A percentile compares a stretch with the other conserved stretches of the same genome.
Conservation (phyloP, 2,888 invertebrate species). For the Mythimna vitellina region DNA sequence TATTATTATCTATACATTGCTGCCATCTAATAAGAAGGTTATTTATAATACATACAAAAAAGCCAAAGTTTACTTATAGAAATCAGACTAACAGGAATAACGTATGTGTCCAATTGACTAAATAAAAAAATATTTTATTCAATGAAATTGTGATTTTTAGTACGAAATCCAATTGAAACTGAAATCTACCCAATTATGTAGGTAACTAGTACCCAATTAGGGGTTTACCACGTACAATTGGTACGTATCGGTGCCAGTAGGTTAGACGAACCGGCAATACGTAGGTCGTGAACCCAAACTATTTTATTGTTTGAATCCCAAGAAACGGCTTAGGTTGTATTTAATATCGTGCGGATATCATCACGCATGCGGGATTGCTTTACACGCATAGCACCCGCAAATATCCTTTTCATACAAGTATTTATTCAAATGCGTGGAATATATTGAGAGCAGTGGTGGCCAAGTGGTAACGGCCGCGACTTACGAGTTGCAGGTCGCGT, state of each 20-base stretch:
- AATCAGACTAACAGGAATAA: neutral
- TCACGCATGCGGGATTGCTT: too few species aligned
- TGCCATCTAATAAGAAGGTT: too few species aligned
- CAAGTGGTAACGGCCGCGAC: too few species aligned
- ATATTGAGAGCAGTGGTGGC: too few species aligned
- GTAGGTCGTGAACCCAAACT: constrained; percentile 1
- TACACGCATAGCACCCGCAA: too few species aligned
- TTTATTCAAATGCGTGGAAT: too few species aligned
- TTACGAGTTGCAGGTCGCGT: too few species aligned
- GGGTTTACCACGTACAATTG: constrained; percentile 38
- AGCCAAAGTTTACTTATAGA: too few species aligned
- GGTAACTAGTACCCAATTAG: constrained; percentile 26
- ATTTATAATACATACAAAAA: too few species aligned
- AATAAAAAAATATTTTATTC: neutral
- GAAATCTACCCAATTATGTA: constrained; percentile 33
- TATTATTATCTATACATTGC: too few species aligned
- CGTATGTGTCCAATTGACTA: neutral
- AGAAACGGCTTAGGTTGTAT: neutral
- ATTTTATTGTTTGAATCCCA: neutral
- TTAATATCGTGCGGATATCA: too few species aligned
- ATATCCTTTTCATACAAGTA: too few species aligned
- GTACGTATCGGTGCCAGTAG: neutral
- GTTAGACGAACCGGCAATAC: neutral
- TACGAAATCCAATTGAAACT: constrained; percentile 19
- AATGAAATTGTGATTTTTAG: constrained; percentile 2